These are phyloP conservation scores for Oligia strigilis DNA, from an alignment of 2,888 invertebrate genomes.

Conservation along the genomic window DNA sequence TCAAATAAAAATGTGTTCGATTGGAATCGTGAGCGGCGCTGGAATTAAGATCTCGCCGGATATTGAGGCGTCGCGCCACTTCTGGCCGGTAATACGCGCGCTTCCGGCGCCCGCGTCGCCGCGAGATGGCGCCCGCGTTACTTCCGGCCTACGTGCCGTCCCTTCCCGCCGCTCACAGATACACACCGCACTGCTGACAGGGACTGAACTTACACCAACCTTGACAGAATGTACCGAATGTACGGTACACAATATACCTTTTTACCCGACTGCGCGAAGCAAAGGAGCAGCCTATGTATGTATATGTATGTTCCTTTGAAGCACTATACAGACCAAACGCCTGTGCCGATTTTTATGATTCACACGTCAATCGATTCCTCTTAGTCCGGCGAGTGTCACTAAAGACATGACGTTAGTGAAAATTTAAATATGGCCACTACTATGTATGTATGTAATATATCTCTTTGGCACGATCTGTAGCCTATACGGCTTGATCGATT, in stretches of 20 bases:
- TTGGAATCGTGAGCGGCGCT: constrained; percentile 18
- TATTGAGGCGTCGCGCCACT: constrained; percentile 50
- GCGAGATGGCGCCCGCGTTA: constrained; percentile 10
- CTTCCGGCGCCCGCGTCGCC: constrained; percentile 19
- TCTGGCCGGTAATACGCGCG: constrained; percentile 48
- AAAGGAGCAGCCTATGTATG: too few species aligned
- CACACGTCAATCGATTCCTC: too few species aligned
- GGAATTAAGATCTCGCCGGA: constrained; percentile 51
- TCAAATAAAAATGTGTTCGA: constrained; percentile 29
- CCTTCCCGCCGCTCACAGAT: neutral
- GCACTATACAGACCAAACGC: too few species aligned
- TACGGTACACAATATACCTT: neutral
- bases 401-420: too few species aligned
- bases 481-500: too few species aligned
- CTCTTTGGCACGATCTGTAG: too few species aligned
- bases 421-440: too few species aligned
- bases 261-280: too few species aligned
- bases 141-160: neutral
- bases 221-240: neutral
- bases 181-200: neutral
- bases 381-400: too few species aligned
- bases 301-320: too few species aligned
- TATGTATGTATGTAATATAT: too few species aligned
- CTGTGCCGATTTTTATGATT: too few species aligned
- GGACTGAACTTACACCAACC: neutral